A percentile compares a stretch with the other conserved stretches of the same genome.
These are phyloP conservation scores for Actias luna DNA, from an alignment of 2,888 invertebrate species.

Conservation along the genomic window DNA sequence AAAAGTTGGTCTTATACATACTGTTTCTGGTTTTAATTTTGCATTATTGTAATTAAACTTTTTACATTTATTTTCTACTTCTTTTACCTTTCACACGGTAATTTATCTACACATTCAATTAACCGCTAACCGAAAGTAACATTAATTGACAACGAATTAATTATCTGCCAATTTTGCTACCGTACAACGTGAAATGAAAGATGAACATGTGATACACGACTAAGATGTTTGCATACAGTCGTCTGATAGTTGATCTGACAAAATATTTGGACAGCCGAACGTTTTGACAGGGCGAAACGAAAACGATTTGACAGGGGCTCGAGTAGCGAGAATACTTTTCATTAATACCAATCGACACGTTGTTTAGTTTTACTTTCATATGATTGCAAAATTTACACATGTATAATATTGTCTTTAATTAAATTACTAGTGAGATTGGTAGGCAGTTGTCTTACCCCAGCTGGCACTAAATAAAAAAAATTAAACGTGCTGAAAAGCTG, in stretches of 20 bases:
- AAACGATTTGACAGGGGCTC: constrained; percentile 47
- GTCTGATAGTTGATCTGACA: constrained; percentile 42
- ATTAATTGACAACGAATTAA: constrained; percentile 20
- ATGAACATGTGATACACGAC: constrained; percentile 19
- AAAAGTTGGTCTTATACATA: no score
- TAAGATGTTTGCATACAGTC: constrained; percentile 26
- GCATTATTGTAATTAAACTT: background rate
- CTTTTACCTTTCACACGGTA: background rate
- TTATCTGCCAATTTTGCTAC: constrained; percentile 17
- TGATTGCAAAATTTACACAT: constrained; percentile 66
- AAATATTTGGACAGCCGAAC: constrained; percentile 31
- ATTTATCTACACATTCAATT: constrained; percentile 3
- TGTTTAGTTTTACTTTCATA: constrained; percentile 67
- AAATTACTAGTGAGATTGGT: no score
- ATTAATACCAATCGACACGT: constrained; percentile 66
- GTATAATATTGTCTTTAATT: no score
- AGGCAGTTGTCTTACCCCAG: no score
- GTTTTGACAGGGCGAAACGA: constrained; percentile 33
- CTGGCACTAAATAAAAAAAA: no score
- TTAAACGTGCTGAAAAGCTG: no score
- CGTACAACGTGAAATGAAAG: constrained; percentile 17
- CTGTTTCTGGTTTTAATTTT: background rate
- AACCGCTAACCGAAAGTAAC: constrained; percentile 13
- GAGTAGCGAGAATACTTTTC: constrained; percentile 61
- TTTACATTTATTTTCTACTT: background rate